A percentile compares a stretch with the other conserved stretches of the same genome.
These are phyloP conservation scores for Orchesella cincta DNA, from an alignment of 1,140 invertebrate species.

Conservation along the genomic window DNA sequence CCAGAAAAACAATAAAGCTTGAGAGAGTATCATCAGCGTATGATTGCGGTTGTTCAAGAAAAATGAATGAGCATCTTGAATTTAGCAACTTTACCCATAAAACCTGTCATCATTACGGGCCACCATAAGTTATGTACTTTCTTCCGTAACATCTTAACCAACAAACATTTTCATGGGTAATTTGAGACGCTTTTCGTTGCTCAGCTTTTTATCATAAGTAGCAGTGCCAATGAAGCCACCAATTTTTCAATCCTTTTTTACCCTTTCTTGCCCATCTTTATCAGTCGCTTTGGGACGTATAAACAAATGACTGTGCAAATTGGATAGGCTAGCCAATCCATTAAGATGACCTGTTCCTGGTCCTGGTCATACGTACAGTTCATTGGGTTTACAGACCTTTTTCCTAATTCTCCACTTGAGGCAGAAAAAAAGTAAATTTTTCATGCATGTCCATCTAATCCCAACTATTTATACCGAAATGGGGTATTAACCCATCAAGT, in stretches of 20 bases:
- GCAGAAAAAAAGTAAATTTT: neutral
- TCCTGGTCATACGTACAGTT: conserved; percentile 4
- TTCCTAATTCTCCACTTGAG: neutral
- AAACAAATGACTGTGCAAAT: conserved; percentile 30
- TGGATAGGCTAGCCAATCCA: conserved; percentile 27
- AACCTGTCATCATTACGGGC: too few relatives aligned
- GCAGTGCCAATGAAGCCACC: neutral
- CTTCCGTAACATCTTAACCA: too few relatives aligned
- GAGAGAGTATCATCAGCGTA: too few relatives aligned
- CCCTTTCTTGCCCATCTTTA: neutral
- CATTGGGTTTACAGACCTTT: conserved; percentile 2
- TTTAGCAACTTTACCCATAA: too few relatives aligned
- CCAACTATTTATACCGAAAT: neutral
- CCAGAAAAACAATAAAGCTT: too few relatives aligned
- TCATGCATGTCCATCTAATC: conserved; percentile 22
- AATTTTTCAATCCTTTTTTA: conserved; percentile 26
- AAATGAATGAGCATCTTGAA: too few relatives aligned
- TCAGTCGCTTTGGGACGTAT: conserved; percentile 7
- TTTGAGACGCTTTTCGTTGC: too few relatives aligned
- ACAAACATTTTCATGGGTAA: too few relatives aligned
- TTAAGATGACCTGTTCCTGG: conserved; percentile 24
- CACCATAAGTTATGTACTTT: too few relatives aligned
- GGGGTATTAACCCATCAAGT: conserved; percentile 24
- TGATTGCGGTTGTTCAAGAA: too few relatives aligned
- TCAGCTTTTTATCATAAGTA: too few relatives aligned